These are phyloP conservation scores for Laterallus jamaicensis DNA, from an alignment of 2,113 vertebrate species.

Conservation along the genomic window DNA sequence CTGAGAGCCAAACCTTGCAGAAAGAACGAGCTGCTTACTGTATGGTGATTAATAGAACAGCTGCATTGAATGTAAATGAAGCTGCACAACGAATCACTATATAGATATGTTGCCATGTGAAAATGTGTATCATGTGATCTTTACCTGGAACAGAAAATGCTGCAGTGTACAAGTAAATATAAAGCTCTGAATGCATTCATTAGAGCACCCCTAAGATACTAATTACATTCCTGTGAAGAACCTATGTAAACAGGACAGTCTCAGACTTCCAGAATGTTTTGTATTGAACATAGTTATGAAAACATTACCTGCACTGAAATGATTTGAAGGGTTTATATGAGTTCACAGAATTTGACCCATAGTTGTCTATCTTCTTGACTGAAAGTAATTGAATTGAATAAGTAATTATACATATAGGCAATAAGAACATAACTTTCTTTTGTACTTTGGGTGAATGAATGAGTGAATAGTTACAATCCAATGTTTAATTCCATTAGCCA, in stretches of 20 bases:
- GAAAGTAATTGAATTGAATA: background rate
- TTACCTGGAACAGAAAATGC: background rate
- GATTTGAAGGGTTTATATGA: background rate
- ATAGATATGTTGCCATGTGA: background rate
- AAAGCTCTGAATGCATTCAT: background rate
- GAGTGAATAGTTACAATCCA: background rate
- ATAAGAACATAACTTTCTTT: background rate
- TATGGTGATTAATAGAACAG: background rate
- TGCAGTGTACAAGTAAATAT: background rate
- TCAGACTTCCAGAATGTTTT: background rate
- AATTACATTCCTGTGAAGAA: background rate
- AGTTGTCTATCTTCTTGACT: background rate
- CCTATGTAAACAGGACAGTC: background rate
- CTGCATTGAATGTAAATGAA: background rate
- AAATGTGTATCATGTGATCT: background rate
- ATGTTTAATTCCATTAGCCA: background rate
- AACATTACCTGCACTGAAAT: background rate
- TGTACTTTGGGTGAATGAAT: background rate
- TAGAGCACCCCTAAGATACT: background rate
- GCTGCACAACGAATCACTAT: background rate
- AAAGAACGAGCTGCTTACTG: background rate
- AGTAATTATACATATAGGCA: background rate
- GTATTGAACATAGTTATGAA: background rate
- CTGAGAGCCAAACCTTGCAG: background rate
- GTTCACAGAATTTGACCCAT: background rate